phyloP scores from a whole-genome alignment of 2,113 vertebrate genomes.

The Thymallus thymallus region DNA sequence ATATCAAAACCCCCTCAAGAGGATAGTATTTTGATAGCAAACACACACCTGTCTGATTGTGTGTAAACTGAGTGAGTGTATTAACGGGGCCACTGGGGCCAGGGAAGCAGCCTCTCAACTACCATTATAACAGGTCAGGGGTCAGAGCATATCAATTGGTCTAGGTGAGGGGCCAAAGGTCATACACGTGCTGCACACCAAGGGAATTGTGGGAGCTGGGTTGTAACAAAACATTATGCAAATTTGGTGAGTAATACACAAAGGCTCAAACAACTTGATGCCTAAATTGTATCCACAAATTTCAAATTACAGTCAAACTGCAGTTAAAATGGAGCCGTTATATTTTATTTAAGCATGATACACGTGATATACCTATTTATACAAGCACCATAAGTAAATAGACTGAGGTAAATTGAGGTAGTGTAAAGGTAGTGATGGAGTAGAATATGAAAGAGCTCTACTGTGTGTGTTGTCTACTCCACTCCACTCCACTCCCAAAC shows the following conservation, averaged over 20 bases:
- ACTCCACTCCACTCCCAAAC: neutral
- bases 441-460: neutral
- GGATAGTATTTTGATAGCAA: constrained; percentile 51
- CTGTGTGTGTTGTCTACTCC: neutral
- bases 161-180: constrained; percentile 35
- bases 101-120: constrained; percentile 34
- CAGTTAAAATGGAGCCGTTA: too few species aligned
- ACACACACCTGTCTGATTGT: constrained; percentile 17
- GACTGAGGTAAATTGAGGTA: neutral
- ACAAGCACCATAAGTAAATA: too few species aligned
- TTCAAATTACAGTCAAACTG: too few species aligned
- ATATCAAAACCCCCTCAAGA: constrained; percentile 4
- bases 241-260: neutral
- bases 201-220: neutral
- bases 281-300: too few species aligned
- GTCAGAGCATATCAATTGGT: constrained; percentile 36
- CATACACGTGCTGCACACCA: constrained; percentile 11
- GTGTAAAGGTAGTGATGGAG: neutral
- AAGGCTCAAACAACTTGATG: neutral
- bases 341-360: too few species aligned
- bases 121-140: constrained; percentile 33
- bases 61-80: neutral
- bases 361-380: too few species aligned
- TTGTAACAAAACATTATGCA: neutral
- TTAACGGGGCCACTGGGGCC: too few species aligned